Evolutionary conservation across 2,888 invertebrate genomes (phyloP).

Genomic region (Parasteatoda lunata): DNA sequence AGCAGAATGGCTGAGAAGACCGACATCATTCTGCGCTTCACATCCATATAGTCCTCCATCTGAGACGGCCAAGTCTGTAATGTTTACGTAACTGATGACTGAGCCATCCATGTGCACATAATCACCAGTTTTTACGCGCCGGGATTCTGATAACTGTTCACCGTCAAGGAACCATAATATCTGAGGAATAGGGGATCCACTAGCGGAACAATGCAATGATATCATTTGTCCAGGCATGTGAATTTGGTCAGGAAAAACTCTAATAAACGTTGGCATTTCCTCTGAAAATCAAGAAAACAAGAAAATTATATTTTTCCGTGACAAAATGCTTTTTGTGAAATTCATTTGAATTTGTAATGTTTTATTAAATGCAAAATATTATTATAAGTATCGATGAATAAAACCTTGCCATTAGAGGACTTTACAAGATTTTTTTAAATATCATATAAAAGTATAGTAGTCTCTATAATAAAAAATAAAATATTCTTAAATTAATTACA

Average conservation of each 20-base stretch:
- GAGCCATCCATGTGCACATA: constrained; percentile 66
- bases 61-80: constrained; percentile 59
- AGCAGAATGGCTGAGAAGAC: constrained; percentile 70
- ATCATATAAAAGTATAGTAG: too few relatives aligned
- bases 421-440: too few relatives aligned
- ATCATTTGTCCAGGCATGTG: constrained; percentile 67
- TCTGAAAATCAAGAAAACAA: constrained; percentile 40
- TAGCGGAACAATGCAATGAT: constrained; percentile 68
- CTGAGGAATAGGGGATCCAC: constrained; percentile 68
- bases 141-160: constrained; percentile 50
- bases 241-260: constrained; percentile 67
- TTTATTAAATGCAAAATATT: too few relatives aligned
- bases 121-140: constrained; percentile 65
- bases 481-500: too few relatives aligned
- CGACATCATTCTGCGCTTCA: constrained; percentile 65
- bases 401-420: too few relatives aligned
- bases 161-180: constrained; percentile 69
- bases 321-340: too few relatives aligned
- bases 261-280: constrained; percentile 63
- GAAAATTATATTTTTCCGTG: too few relatives aligned
- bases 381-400: too few relatives aligned
- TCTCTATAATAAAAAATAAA: too few relatives aligned
- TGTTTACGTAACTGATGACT: constrained; percentile 67
- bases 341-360: too few relatives aligned
- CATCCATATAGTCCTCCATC: constrained; percentile 67